phyloP scores from a whole-genome alignment of 2,888 invertebrate genomes.

The Agriopis marginaria region DNA sequence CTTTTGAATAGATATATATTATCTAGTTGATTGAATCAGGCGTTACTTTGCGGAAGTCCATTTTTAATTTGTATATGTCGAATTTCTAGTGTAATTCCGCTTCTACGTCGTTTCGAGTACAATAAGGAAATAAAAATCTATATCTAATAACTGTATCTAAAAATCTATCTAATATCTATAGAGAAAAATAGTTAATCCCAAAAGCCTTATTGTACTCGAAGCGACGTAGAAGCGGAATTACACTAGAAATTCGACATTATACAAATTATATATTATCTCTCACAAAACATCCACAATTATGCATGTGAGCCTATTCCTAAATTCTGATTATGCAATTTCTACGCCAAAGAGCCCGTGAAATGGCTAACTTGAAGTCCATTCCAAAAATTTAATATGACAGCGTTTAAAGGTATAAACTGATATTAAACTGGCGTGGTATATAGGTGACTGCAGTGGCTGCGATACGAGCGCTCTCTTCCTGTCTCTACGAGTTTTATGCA shows the following conservation, averaged over 20 bases:
- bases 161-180: no score
- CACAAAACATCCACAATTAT: not conserved
- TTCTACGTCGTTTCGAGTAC: no score
- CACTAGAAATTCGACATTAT: no score
- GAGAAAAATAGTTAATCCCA: no score
- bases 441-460: not conserved
- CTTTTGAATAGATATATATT: not conserved
- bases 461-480: not conserved
- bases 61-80: no score
- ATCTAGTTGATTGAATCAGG: no score
- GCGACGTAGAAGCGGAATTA: no score
- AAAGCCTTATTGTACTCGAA: no score
- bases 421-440: constrained; percentile 2
- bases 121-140: no score
- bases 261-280: not conserved
- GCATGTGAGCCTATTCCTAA: not conserved
- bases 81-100: no score
- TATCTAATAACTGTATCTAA: no score
- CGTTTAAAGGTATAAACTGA: constrained; percentile 3
- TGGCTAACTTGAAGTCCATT: constrained; percentile 1
- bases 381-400: constrained; percentile 14
- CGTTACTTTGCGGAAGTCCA: no score
- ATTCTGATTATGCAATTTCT: constrained; percentile 6
- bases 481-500: not conserved
- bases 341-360: not conserved